Percentiles rank a stretch among this genome's conserved stretches.
phyloP scores from a whole-genome alignment of 2,797 vertebrate species.

The Syngnathus rostellatus region DNA sequence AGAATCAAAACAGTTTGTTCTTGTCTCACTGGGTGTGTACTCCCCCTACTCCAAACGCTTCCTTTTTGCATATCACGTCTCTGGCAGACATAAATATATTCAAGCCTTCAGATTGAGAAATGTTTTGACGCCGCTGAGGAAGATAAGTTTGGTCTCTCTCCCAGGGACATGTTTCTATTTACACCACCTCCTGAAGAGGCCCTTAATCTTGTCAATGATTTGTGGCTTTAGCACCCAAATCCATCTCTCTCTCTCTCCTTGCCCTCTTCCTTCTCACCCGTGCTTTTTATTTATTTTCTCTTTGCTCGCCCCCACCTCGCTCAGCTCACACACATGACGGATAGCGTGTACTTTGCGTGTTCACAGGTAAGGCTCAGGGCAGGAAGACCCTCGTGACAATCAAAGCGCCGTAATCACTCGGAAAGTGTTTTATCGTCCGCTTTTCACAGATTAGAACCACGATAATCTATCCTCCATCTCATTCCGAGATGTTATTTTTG shows the following conservation, averaged over 20 bases:
- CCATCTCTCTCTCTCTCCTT: constrained; percentile 18
- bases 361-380: constrained; percentile 21
- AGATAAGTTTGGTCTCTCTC: constrained; percentile 60
- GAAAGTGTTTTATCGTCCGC: constrained; percentile 70
- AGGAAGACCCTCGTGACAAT: constrained; percentile 42
- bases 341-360: constrained; percentile 16
- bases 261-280: constrained; percentile 14
- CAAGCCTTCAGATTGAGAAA: constrained; percentile 50
- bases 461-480: constrained; percentile 72
- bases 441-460: constrained; percentile 69
- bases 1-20: constrained; percentile 19
- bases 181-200: constrained; percentile 51
- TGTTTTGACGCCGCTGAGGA: constrained; percentile 55
- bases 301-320: constrained; percentile 5
- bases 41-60: constrained; percentile 13
- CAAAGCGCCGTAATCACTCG: constrained; percentile 64
- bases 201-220: constrained; percentile 55
- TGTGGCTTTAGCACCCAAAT: constrained; percentile 44
- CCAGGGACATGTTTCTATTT: constrained; percentile 59
- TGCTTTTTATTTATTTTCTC: constrained; percentile 18
- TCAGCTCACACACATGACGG: constrained; percentile 10
- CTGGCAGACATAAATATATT: constrained; percentile 25
- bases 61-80: constrained; percentile 35
- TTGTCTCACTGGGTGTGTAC: constrained; percentile 7
- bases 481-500: constrained; percentile 72